Evolutionary conservation across 2,888 invertebrate genomes (phyloP), one percentile per base, ranked within the genome.

Genomic region (Macropis europaea): DNA sequence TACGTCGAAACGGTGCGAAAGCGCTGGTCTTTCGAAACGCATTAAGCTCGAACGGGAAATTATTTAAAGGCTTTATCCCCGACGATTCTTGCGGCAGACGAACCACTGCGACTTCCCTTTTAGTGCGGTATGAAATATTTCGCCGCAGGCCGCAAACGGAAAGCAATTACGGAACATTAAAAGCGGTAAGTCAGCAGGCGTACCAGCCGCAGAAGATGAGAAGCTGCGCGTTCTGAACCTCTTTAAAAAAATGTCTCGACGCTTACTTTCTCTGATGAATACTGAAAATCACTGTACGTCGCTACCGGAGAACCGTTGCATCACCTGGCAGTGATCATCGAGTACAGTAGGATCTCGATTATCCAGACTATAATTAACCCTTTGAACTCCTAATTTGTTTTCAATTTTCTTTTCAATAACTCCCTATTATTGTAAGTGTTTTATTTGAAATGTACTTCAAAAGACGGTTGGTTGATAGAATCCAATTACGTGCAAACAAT

Each of bases 111-210:
- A 73, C 59, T 69, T 73, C 57, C 62, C 60, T 69, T 79, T 78
- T 69, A 81, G 67, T 60, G 68, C 54, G 7, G 77, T 61, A 80
- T 76, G 80, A 82, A 80, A 84, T 79, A 80, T 82, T 73, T 77
- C 76, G 70, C 83, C 80, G 80, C 81, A 82, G 74, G 71, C 79
- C 77, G 42, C 77, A 70, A 82, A 83, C 82, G 62, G 45, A 79
- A 83, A 82, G 83, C 82, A 82, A 83, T 83, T 81, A 83, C 52
- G 61, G 54, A 56, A 79, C 73, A 81, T 82, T 84, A 84, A 81
- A 81, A 76, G 76, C 67, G 61, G 68, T 59, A 54, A 63, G 53
- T 36, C 45, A 22, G 66, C 38, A 71, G 60, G 71, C 54, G 62
- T 53, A 56, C 50, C 48, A 54, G 66, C 73, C 73, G 48, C 69